Evolutionary conservation across 2,113 vertebrate genomes (phyloP).

Genomic region (Callithrix jacchus): DNA sequence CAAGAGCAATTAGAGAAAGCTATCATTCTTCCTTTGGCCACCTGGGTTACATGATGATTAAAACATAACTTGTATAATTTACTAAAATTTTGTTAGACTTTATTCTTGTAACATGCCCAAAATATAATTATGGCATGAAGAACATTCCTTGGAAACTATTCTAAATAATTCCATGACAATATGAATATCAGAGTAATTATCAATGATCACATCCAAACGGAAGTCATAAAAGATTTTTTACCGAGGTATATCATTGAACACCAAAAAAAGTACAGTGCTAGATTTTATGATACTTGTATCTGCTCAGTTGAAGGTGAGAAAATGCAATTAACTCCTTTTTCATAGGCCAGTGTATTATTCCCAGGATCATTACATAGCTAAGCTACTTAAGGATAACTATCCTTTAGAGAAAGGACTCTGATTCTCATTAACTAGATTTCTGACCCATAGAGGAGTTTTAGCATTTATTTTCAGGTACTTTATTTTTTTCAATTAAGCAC

Average conservation of each 20-base stretch:
- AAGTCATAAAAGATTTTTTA: background rate
- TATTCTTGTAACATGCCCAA: background rate
- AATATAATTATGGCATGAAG: background rate
- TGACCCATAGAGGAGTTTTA: conserved; percentile 75
- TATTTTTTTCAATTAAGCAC: conserved; percentile 58
- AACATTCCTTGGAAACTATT: background rate
- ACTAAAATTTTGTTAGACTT: background rate
- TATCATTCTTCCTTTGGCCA: background rate
- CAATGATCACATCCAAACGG: background rate
- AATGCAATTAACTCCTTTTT: conserved; percentile 76
- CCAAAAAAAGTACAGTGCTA: background rate
- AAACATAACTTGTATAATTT: background rate
- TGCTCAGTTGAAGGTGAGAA: conserved; percentile 66
- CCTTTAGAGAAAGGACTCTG: conserved; percentile 73
- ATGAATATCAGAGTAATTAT: background rate
- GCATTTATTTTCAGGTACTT: conserved; percentile 64
- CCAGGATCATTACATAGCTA: conserved; percentile 72
- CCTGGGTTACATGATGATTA: background rate
- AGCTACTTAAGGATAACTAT: conserved; percentile 75
- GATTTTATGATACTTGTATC: conserved; percentile 56
- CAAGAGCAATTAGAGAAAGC: background rate
- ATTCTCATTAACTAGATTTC: conserved; percentile 77
- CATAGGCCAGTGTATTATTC: conserved; percentile 53
- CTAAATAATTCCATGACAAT: background rate
- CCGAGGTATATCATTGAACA: background rate